Evolutionary conservation across 2,113 vertebrate species (phyloP).

Genomic region (Calidris pygmaea): DNA sequence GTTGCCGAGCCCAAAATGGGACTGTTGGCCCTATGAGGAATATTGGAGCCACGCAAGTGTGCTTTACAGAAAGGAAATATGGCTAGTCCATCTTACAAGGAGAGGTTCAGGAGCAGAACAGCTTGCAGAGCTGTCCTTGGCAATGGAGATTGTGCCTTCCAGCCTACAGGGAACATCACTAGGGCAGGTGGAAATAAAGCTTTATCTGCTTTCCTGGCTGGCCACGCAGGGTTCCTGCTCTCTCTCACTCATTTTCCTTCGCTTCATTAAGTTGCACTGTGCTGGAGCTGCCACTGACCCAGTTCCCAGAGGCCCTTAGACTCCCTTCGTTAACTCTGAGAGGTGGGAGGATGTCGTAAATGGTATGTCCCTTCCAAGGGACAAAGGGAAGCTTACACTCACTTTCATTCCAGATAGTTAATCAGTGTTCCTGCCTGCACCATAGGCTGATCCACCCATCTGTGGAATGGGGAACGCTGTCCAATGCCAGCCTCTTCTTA

Average conservation of each 20-base stretch:
- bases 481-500: neutral
- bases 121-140: neutral
- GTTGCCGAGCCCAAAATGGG: neutral
- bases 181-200: neutral
- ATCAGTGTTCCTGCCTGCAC: neutral
- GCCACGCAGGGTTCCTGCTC: neutral
- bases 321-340: neutral
- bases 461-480: neutral
- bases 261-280: conserved; percentile 20
- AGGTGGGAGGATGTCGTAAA: neutral
- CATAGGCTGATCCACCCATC: neutral
- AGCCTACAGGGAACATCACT: neutral
- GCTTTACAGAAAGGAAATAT: neutral
- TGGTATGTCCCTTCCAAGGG: neutral
- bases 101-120: neutral
- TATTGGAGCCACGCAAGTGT: neutral
- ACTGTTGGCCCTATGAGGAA: neutral
- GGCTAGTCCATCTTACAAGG: neutral
- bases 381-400: conserved; percentile 35
- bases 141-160: neutral
- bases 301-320: conserved; percentile 54
- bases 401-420: neutral
- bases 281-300: conserved; percentile 42
- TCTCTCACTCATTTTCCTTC: neutral
- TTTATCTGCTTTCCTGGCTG: neutral